Conservation (phyloP, 2,113 vertebrate species). For the Strix aluco region DNA sequence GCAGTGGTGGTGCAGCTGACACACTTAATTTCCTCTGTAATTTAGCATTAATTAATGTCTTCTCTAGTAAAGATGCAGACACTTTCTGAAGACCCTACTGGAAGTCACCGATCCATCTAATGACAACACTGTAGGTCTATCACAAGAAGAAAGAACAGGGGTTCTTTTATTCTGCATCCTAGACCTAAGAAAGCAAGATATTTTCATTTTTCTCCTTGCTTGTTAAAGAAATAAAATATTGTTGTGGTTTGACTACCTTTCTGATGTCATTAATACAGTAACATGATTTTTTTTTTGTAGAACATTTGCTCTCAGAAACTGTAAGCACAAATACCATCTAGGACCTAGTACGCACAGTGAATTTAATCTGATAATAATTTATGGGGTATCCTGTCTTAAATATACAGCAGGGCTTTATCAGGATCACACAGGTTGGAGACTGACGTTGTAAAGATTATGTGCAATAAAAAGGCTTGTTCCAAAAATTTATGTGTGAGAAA, state of each 20-base stretch:
- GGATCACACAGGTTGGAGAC: not conserved
- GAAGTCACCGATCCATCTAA: not conserved
- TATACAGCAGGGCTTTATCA: constrained; percentile 20
- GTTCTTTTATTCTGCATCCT: not conserved
- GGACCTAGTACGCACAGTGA: not conserved
- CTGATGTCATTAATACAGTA: not conserved
- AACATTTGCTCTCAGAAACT: not conserved
- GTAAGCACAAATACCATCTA: not conserved
- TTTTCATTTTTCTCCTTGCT: not conserved
- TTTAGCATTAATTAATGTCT: constrained; percentile 35
- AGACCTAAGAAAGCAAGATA: not conserved
- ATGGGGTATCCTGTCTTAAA: not conserved
- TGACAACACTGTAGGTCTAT: not conserved
- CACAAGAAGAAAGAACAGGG: not conserved
- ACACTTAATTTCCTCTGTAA: constrained; percentile 28
- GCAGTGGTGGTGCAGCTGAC: not conserved
- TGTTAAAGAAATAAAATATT: not conserved
- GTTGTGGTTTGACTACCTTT: not conserved
- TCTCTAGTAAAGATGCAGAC: not conserved
- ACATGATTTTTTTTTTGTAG: not conserved
- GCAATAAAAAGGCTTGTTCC: constrained; percentile 25
- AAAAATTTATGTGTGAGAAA: constrained; percentile 21
- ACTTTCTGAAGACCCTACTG: not conserved
- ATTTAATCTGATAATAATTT: constrained; percentile 5
- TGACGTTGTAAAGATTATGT: constrained; percentile 1